phyloP scores from a whole-genome alignment of 2,888 invertebrate species.

The Agrilus cyanescens region DNA sequence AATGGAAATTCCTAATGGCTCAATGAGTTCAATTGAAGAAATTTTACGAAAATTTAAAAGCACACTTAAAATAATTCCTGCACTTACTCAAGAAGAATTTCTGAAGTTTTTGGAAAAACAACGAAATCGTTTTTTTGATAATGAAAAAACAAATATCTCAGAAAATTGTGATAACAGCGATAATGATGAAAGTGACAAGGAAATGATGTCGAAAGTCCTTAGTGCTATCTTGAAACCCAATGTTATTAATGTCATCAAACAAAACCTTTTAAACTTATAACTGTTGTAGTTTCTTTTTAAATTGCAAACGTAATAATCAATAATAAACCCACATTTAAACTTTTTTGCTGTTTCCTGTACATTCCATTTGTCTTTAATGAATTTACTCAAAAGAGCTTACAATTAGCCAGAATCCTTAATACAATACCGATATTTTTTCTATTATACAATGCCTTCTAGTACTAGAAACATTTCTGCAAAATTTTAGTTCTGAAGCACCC shows the following conservation, averaged over 20 bases:
- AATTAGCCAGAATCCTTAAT: too few relatives aligned
- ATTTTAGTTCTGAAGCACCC: too few relatives aligned
- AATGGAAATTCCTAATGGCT: neutral
- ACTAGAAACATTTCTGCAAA: too few relatives aligned
- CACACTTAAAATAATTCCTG: conserved; percentile 13
- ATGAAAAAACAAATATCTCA: conserved; percentile 34
- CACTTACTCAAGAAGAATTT: conserved; percentile 19
- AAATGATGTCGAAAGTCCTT: conserved; percentile 40
- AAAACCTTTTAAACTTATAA: conserved; percentile 23
- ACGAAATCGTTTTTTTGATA: conserved; percentile 23
- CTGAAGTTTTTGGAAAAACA: conserved; percentile 21
- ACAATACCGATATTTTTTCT: too few relatives aligned
- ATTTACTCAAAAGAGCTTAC: too few relatives aligned
- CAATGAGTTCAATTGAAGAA: neutral
- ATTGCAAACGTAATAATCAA: too few relatives aligned
- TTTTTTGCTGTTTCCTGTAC: too few relatives aligned
- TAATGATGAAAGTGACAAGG: conserved; percentile 4
- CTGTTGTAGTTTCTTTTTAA: too few relatives aligned
- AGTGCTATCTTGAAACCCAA: conserved; percentile 54
- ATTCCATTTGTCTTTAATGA: too few relatives aligned
- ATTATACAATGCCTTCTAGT: too few relatives aligned
- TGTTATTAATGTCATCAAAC: conserved; percentile 39
- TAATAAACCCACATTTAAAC: too few relatives aligned
- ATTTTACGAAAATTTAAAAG: conserved; percentile 5
- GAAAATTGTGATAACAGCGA: conserved; percentile 27